A percentile compares a stretch with the other conserved stretches of the same genome.
These are phyloP conservation scores for Ploceus nigricollis DNA, from an alignment of 2,113 vertebrate species.

Conservation along the genomic window DNA sequence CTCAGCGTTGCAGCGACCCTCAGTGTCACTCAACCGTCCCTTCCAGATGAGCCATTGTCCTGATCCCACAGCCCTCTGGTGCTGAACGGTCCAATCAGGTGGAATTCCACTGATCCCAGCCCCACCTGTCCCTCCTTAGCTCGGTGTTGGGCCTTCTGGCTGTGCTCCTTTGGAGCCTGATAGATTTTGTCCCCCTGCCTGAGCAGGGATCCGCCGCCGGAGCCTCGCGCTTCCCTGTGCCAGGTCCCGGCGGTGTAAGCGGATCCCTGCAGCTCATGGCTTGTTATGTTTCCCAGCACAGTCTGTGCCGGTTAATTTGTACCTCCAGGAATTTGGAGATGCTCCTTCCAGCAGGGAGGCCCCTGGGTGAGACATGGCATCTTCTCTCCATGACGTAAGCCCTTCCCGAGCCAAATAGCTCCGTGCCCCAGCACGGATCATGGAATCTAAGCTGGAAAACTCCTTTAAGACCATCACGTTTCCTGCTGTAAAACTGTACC, in stretches of 20 bases:
- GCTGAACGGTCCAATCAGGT: background rate
- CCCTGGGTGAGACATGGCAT: slow-evolving; percentile 19
- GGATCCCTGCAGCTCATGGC: slow-evolving; percentile 31
- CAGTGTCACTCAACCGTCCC: accelerated
- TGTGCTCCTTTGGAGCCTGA: background rate
- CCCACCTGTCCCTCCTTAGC: slow-evolving; percentile 19
- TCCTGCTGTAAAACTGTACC: background rate
- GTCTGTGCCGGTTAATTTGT: slow-evolving; percentile 28
- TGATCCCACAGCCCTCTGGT: background rate
- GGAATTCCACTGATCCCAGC: background rate
- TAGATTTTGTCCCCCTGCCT: background rate
- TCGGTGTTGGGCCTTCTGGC: background rate
- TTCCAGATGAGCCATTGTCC: background rate
- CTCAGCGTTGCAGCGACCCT: background rate
- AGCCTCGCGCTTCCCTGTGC: background rate
- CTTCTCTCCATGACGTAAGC: background rate
- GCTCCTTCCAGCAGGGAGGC: slow-evolving; percentile 48
- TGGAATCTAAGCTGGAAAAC: background rate
- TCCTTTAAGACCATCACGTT: background rate
- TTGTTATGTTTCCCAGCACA: slow-evolving; percentile 40
- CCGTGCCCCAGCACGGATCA: accelerated
- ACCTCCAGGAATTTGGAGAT: slow-evolving; percentile 57
- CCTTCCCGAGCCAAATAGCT: background rate
- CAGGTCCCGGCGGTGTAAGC: background rate
- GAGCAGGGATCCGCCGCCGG: background rate